A percentile compares a stretch with the other conserved stretches of the same genome.
These are phyloP conservation scores for Mongoloraphidia duomilia DNA, from an alignment of 2,888 invertebrate genomes.

Conservation along the genomic window DNA sequence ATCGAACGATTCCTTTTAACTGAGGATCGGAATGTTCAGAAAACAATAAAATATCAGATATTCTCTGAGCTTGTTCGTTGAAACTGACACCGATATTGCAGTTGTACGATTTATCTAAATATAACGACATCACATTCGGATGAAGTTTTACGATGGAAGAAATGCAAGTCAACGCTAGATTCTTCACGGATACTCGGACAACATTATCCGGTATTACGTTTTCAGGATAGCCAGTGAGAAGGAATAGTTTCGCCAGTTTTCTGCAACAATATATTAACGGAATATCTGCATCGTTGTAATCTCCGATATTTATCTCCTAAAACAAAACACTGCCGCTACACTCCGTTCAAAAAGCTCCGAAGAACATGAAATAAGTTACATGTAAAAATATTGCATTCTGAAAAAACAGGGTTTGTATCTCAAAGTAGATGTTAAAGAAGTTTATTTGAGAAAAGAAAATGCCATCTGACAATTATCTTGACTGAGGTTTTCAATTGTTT, in stretches of 20 bases:
- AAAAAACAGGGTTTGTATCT: too few relatives aligned
- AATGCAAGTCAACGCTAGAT: slow-evolving; percentile 68
- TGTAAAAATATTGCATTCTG: not conserved
- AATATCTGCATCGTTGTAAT: slow-evolving; percentile 44
- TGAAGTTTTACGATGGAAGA: slow-evolving; percentile 57
- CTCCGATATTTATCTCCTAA: slow-evolving; percentile 50
- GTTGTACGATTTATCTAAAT: slow-evolving; percentile 41
- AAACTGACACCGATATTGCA: slow-evolving; percentile 11
- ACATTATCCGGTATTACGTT: slow-evolving; percentile 52
- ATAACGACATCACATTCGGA: slow-evolving; percentile 56
- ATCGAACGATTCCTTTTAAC: slow-evolving; percentile 55
- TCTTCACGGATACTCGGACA: slow-evolving; percentile 81
- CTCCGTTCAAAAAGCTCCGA: not conserved
- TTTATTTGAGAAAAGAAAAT: too few relatives aligned
- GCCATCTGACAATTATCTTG: too few relatives aligned
- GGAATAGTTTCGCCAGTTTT: slow-evolving; percentile 54
- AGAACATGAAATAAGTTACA: not conserved
- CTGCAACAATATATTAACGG: slow-evolving; percentile 59
- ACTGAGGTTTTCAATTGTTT: too few relatives aligned
- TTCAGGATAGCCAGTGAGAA: slow-evolving; percentile 46
- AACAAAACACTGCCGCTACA: slow-evolving; percentile 15
- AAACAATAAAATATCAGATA: slow-evolving; percentile 57
- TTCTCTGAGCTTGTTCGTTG: slow-evolving; percentile 23
- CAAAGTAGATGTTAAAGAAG: too few relatives aligned
- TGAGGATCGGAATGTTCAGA: slow-evolving; percentile 68